Evolutionary conservation across 2,888 invertebrate genomes (phyloP).

Genomic region (Catocala nupta): DNA sequence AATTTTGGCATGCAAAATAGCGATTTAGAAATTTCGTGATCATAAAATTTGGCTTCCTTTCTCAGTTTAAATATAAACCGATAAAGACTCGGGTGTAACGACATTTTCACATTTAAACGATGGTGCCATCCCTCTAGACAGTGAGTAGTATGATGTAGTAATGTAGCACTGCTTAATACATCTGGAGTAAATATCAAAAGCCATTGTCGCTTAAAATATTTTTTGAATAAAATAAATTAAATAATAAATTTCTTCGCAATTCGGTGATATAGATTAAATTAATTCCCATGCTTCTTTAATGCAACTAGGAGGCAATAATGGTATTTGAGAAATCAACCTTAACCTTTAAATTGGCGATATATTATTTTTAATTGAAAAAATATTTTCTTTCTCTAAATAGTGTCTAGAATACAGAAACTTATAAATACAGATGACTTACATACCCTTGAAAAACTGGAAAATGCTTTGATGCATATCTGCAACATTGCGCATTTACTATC

Average conservation of each 20-base stretch:
- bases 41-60: constrained; percentile 3
- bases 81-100: not conserved
- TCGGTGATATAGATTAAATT: not conserved
- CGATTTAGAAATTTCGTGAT: not conserved
- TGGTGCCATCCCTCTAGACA: constrained; percentile 1
- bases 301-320: no score
- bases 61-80: not conserved
- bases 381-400: no score
- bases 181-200: not conserved
- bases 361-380: no score
- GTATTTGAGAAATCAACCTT: no score
- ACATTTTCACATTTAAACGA: not conserved
- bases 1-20: not conserved
- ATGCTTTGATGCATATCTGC: no score
- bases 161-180: not conserved
- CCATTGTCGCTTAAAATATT: not conserved
- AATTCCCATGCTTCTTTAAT: no score
- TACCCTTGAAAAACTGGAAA: no score
- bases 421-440: no score
- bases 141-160: not conserved
- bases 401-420: no score
- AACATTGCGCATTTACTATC: no score
- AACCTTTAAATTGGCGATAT: no score
- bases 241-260: constrained; percentile 1
- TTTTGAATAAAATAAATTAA: not conserved